Base-by-base conservation (phyloP, 1,140 invertebrate genomes). In the Planococcus citri region DNA sequence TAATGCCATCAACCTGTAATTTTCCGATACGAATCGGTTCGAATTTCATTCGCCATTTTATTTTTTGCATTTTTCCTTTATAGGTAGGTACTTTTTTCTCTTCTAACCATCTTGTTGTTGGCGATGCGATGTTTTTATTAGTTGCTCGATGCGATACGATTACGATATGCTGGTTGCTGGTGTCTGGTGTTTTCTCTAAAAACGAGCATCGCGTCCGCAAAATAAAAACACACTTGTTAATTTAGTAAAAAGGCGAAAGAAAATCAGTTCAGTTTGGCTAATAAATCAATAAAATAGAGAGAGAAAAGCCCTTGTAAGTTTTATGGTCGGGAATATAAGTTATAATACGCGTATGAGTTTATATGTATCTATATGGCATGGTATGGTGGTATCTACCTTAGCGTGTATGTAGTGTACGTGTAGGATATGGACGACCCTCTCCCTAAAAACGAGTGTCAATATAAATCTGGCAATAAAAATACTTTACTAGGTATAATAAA, bases 401-500 rank as follows among this genome's bases (percentile, higher is more conserved):
- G 12, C 41, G 41, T 14, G 41, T 51, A 17, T 51, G 17, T 51
- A 51, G 17, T 17, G 17, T 51, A n/a, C 3, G 41, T 3, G 41
- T n/a, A n/a, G n/a, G n/a, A n/a, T n/a, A n/a, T n/a, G n/a, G n/a
- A n/a, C 12, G 41, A 51, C 25, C 20, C 10, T 64, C 20, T 64
- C 60, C 20, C 60, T 27, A 25, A 25, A 64, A 64, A 27, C 20
- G 12, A 64, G 60, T 64, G 60, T 64, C 60, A 64, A 64, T 64
- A 64, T 64, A 64, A 64, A 64, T 4, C 60, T 64, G 12, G 60
- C 3, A 22, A 64, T 24, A 24, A 64, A 64, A 64, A 64, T 64
- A 20, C 25, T 64, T 64, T 64, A 64, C 20, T 64, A 64, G 60
- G 60, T 64, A 64, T 64, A 64, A 64, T 64, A 64, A 64, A 64